Evolutionary conservation across 2,888 invertebrate species (phyloP).

Genomic region (Thecocarcelia acutangulata): DNA sequence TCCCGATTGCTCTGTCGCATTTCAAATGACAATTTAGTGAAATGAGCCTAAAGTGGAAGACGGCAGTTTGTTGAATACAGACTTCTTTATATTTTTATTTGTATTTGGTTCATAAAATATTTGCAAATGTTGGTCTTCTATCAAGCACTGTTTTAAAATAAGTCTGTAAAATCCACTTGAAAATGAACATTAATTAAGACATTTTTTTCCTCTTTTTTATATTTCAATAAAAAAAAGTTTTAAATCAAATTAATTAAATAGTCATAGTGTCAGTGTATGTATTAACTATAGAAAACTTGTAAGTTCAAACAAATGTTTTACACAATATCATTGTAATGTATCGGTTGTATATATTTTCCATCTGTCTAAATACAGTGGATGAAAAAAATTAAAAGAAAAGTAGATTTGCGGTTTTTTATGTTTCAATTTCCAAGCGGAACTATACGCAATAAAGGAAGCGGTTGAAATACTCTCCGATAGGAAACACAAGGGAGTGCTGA

Average conservation of each 20-base stretch:
- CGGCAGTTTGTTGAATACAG: slow-evolving; percentile 14
- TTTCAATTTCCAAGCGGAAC: too few relatives aligned
- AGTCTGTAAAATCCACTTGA: neutral
- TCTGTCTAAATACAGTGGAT: slow-evolving; percentile 16
- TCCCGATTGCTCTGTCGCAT: slow-evolving; percentile 14
- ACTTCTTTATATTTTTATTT: slow-evolving; percentile 39
- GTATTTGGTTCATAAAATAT: slow-evolving; percentile 23
- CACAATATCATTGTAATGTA: neutral
- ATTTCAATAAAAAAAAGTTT: slow-evolving; percentile 6
- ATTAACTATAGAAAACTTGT: neutral
- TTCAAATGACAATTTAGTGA: slow-evolving; percentile 54
- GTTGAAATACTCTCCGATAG: too few relatives aligned
- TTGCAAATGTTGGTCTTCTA: slow-evolving; percentile 30
- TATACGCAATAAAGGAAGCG: too few relatives aligned
- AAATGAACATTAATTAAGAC: slow-evolving; percentile 52
- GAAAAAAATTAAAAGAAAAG: too few relatives aligned
- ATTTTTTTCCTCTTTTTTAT: slow-evolving; percentile 50
- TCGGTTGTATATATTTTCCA: slow-evolving; percentile 1
- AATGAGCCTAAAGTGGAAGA: slow-evolving; percentile 42
- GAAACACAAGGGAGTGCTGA: too few relatives aligned
- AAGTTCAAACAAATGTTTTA: neutral
- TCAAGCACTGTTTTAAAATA: slow-evolving; percentile 12
- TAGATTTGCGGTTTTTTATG: too few relatives aligned
- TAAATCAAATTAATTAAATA: slow-evolving; percentile 54
- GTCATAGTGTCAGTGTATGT: slow-evolving; percentile 22